Base-by-base conservation (phyloP, 2,888 invertebrate genomes). In the Belgica antarctica region DNA sequence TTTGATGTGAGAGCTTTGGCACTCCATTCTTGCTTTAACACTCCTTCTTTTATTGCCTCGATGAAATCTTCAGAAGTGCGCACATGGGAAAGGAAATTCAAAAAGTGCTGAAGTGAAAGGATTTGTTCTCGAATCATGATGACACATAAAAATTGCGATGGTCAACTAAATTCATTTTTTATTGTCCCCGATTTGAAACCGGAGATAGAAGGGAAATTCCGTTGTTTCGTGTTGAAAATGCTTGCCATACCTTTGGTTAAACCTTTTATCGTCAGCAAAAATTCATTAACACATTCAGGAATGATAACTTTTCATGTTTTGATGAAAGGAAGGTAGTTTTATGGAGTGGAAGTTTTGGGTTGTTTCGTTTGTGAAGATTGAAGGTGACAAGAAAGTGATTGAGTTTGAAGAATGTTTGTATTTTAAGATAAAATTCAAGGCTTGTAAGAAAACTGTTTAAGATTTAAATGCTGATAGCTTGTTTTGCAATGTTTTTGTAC, bases 121-220 rank as follows among this genome's bases (percentile, higher is more conserved):
- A 68, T 68, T 68, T 52, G 65, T 59, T 27, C 12, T 59, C 59
- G 15, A 10, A n/a, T n/a, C n/a, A n/a, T n/a, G n/a, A n/a, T n/a
- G n/a, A n/a, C n/a, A n/a, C n/a, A n/a, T n/a, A 52, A 68, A 68
- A 68, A 68, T 22, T 31, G 52, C 25, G 27, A 66, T 47, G 63
- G 62, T 62, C 62, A 62, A 34, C 62, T 5, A 47, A 66, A 63
- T 41, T 63, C 36, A 25, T 65, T 65, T 68, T 52, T 68, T 68
- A 68, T 68, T 57, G 47, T 57, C 15, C 47, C 22, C 8, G 27
- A 66, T 15, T 52, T 17, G 31, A 34, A 52, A 15, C 27, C 15
- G 17, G 22, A 12, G 17, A 47, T 28, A n/a, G n/a, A n/a, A n/a
- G n/a, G n/a, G n/a, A n/a, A n/a, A n/a, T n/a, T n/a, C n/a, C n/a